phyloP scores from a whole-genome alignment of 2,888 invertebrate species.

The Diaprepes abbreviatus region DNA sequence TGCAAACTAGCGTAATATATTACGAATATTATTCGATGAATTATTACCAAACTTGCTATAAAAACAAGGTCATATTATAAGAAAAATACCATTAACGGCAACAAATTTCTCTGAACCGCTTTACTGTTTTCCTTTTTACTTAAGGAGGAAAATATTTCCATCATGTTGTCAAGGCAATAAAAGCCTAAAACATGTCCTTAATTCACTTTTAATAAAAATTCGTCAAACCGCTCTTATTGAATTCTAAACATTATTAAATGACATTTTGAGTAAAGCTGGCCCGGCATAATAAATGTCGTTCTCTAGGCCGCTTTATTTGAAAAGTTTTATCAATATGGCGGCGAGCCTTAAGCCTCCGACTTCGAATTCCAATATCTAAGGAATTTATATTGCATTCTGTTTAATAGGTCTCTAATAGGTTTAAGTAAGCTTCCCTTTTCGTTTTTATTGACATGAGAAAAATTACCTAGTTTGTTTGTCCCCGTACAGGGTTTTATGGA shows the following conservation, averaged over 20 bases:
- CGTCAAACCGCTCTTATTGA: constrained; percentile 26
- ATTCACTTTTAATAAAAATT: constrained; percentile 32
- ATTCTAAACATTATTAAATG: constrained; percentile 37
- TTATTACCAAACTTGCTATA: too few species aligned
- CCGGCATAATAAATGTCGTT: constrained; percentile 42
- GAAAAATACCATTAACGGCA: too few species aligned
- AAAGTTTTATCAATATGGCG: constrained; percentile 61
- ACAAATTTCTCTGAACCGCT: too few species aligned
- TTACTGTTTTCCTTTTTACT: too few species aligned
- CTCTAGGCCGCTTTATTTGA: constrained; percentile 56
- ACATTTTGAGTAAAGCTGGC: constrained; percentile 30
- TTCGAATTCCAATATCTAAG: constrained; percentile 58
- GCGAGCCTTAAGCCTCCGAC: constrained; percentile 48
- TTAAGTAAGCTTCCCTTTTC: constrained; percentile 11
- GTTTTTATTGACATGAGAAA: constrained; percentile 11
- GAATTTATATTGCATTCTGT: constrained; percentile 65
- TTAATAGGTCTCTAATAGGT: constrained; percentile 47
- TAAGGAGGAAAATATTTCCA: not conserved
- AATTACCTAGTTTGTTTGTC: not conserved
- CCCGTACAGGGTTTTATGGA: too few species aligned
- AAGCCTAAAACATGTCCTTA: not conserved
- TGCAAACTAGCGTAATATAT: too few species aligned
- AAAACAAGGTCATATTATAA: too few species aligned
- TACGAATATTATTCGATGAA: too few species aligned
- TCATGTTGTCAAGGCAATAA: not conserved